phyloP scores from a whole-genome alignment of 2,113 vertebrate genomes.

The Nycticebus coucang region DNA sequence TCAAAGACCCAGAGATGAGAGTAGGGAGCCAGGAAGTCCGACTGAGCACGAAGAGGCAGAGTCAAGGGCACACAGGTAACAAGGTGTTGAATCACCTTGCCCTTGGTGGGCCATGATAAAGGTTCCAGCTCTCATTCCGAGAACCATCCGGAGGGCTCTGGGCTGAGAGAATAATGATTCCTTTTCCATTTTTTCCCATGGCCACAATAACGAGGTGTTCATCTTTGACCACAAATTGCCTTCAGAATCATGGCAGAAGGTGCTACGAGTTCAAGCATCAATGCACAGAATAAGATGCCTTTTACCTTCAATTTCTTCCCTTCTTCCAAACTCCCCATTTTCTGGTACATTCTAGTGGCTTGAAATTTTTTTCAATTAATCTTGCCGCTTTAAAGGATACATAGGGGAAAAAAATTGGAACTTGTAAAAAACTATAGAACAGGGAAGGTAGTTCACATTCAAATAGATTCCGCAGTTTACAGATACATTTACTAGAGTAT shows the following conservation, averaged over 20 bases:
- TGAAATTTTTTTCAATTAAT: neutral
- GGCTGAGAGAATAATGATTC: neutral
- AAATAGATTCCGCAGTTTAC: neutral
- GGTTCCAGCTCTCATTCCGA: accelerated
- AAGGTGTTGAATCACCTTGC: neutral
- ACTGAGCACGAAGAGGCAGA: neutral
- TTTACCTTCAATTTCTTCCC: neutral
- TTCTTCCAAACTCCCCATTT: neutral
- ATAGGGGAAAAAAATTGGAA: neutral
- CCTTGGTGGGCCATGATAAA: accelerated
- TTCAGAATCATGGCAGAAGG: neutral
- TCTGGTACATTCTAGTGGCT: neutral
- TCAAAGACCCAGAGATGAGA: neutral
- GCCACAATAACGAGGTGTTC: neutral
- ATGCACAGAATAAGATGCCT: neutral
- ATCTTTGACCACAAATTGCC: neutral
- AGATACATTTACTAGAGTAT: neutral
- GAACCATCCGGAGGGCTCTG: neutral
- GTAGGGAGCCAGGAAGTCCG: neutral
- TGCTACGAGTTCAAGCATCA: neutral
- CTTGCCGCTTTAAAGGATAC: conserved; percentile 29
- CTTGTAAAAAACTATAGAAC: neutral
- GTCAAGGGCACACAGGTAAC: accelerated
- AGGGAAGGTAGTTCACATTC: neutral
- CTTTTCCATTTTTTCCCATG: neutral